Evolutionary conservation across 2,113 vertebrate genomes (phyloP).

Genomic region (Peromyscus maniculatus): DNA sequence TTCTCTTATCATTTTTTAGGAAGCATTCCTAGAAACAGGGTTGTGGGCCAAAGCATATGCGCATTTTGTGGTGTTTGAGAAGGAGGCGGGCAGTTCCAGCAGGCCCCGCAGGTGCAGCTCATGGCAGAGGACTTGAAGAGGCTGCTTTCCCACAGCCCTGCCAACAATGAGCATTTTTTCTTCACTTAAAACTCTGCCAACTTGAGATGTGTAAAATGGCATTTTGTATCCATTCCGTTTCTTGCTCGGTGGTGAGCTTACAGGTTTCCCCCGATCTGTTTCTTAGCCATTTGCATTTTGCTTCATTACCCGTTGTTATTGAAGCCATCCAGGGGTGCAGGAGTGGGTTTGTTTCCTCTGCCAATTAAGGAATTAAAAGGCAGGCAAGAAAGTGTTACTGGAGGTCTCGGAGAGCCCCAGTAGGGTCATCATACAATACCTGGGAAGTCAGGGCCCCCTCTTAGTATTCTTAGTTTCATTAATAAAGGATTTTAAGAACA

Average conservation of each 20-base stretch:
- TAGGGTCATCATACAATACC: neutral
- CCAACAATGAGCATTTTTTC: neutral
- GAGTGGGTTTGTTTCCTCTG: neutral
- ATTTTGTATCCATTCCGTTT: constrained; percentile 45
- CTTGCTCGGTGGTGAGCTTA: neutral
- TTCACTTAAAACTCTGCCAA: constrained; percentile 14
- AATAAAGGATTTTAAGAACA: neutral
- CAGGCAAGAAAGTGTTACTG: neutral
- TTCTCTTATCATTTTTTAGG: neutral
- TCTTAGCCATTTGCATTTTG: constrained; percentile 44
- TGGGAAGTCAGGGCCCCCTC: neutral
- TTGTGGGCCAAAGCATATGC: neutral
- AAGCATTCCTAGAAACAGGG: constrained; percentile 40
- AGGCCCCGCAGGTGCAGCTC: neutral
- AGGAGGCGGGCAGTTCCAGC: neutral
- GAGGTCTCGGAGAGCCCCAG: neutral
- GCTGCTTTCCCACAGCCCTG: neutral
- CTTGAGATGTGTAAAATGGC: neutral
- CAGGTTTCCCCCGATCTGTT: neutral
- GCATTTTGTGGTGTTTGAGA: neutral
- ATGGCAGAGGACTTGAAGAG: neutral
- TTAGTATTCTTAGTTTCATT: neutral
- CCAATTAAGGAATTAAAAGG: neutral
- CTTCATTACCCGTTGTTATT: neutral
- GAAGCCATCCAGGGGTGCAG: neutral